phyloP scores from a whole-genome alignment of 2,888 invertebrate genomes.

The Pyrrhosoma nymphula region DNA sequence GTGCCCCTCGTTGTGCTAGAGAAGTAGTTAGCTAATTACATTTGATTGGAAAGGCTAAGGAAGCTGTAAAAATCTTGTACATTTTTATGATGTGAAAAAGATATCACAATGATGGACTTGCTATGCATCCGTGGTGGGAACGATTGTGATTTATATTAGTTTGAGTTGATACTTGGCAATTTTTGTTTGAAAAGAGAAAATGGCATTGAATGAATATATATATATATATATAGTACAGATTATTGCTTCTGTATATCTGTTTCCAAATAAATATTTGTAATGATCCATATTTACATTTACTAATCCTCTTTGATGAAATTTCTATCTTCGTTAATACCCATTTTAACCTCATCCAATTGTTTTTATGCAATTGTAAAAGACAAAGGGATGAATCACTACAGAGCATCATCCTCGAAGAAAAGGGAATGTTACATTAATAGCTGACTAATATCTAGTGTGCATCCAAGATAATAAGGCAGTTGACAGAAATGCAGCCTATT shows the following conservation, averaged over 20 bases:
- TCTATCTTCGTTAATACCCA: neutral
- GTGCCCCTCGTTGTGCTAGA: constrained; percentile 47
- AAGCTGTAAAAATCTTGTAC: constrained; percentile 62
- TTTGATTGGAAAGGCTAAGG: constrained; percentile 43
- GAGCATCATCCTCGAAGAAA: too few species aligned
- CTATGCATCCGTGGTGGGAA: neutral
- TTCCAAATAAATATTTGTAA: constrained; percentile 67
- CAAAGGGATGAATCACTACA: too few species aligned
- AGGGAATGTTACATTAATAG: too few species aligned
- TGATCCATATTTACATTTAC: constrained; percentile 9
- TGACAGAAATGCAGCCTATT: too few species aligned
- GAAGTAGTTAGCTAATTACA: constrained; percentile 30
- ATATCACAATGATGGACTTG: constrained; percentile 37
- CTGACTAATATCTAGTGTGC: too few species aligned
- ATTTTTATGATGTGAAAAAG: constrained; percentile 64
- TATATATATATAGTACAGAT: constrained; percentile 50
- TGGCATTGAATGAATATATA: constrained; percentile 37
- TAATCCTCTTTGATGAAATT: neutral
- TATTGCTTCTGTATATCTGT: constrained; percentile 65
- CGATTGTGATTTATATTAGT: constrained; percentile 36
- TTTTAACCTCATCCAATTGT: too few species aligned
- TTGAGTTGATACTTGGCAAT: constrained; percentile 45
- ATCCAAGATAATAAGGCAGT: too few species aligned
- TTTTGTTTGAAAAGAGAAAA: constrained; percentile 60
- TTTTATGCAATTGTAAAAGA: too few species aligned